A percentile compares a stretch with the other conserved stretches of the same genome.
Conservation (phyloP, 2,797 vertebrate genomes). For the Pangasius djambal region DNA sequence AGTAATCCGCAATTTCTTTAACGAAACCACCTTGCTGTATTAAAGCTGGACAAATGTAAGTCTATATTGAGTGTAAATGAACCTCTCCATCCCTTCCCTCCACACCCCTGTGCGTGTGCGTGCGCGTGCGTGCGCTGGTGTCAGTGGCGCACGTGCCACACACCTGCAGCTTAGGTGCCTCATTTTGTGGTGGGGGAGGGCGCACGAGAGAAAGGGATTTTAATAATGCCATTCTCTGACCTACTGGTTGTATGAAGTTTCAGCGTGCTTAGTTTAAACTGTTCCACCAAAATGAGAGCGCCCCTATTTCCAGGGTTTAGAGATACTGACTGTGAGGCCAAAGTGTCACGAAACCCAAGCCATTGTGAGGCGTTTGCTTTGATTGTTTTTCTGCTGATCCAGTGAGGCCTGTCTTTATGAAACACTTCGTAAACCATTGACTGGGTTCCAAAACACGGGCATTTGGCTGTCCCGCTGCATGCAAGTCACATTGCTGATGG, state of each 20-base stretch:
- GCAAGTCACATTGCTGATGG: slow-evolving; percentile 48
- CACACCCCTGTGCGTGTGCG: slow-evolving; percentile 12
- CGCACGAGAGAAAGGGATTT: slow-evolving; percentile 31
- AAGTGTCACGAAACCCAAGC: slow-evolving; percentile 43
- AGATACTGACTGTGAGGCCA: slow-evolving; percentile 37
- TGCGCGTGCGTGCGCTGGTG: neutral
- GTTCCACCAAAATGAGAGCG: slow-evolving; percentile 13
- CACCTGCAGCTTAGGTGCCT: slow-evolving; percentile 69
- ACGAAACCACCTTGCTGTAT: slow-evolving; percentile 25
- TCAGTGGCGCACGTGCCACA: slow-evolving; percentile 61
- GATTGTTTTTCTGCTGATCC: slow-evolving; percentile 59
- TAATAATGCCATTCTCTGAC: slow-evolving; percentile 31
- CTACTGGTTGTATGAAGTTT: slow-evolving; percentile 7
- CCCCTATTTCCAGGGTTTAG: slow-evolving; percentile 39
- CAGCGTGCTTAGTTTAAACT: neutral
- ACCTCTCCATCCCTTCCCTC: slow-evolving; percentile 1
- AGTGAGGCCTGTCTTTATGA: slow-evolving; percentile 63
- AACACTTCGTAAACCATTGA: slow-evolving; percentile 63
- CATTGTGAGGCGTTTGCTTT: slow-evolving; percentile 47
- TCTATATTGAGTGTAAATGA: slow-evolving; percentile 39
- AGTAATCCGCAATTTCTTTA: slow-evolving; percentile 48
- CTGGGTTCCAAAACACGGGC: slow-evolving; percentile 47
- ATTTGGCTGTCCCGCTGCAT: slow-evolving; percentile 31
- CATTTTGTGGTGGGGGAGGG: slow-evolving; percentile 34
- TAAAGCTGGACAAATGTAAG: slow-evolving; percentile 29